These are phyloP conservation scores for Parnassius smintheus DNA, from an alignment of 2,888 invertebrate species.

Conservation along the genomic window DNA sequence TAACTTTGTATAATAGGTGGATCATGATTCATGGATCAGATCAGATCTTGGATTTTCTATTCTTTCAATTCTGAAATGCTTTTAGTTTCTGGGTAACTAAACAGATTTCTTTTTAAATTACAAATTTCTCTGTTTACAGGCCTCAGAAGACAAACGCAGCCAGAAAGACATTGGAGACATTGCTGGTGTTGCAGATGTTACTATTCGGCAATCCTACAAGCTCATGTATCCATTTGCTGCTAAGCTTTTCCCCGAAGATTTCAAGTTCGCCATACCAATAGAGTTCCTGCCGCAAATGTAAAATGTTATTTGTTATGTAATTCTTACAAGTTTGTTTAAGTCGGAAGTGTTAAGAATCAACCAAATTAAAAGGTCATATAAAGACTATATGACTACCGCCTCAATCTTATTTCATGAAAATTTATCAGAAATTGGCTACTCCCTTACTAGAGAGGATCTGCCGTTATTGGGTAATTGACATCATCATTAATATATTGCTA, in stretches of 20 bases:
- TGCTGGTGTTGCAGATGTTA: constrained; percentile 98
- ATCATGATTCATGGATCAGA: too few relatives aligned
- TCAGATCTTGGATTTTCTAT: too few relatives aligned
- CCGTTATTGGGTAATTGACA: too few relatives aligned
- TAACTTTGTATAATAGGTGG: too few relatives aligned
- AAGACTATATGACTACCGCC: too few relatives aligned
- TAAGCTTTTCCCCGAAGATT: constrained; percentile 97
- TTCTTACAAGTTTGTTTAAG: constrained; percentile 6
- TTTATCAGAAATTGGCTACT: too few relatives aligned
- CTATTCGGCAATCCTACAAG: constrained; percentile 98
- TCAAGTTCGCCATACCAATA: constrained; percentile 96
- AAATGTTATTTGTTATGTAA: constrained; percentile 32
- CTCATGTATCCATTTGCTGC: constrained; percentile 97
- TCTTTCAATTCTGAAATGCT: too few relatives aligned
- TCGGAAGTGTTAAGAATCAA: constrained; percentile 7
- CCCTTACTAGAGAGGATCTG: too few relatives aligned
- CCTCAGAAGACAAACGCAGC: constrained; percentile 95
- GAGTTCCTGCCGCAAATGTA: constrained; percentile 95
- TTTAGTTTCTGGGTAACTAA: too few relatives aligned
- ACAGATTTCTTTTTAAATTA: neutral
- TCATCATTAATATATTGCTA: too few relatives aligned
- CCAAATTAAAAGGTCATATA: too few relatives aligned
- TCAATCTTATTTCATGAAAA: too few relatives aligned
- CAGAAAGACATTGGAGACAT: constrained; percentile 99
- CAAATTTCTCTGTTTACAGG: constrained; percentile 71